Evolutionary conservation across 2,888 invertebrate genomes (phyloP).

Genomic region (Leistus spinibarbis): DNA sequence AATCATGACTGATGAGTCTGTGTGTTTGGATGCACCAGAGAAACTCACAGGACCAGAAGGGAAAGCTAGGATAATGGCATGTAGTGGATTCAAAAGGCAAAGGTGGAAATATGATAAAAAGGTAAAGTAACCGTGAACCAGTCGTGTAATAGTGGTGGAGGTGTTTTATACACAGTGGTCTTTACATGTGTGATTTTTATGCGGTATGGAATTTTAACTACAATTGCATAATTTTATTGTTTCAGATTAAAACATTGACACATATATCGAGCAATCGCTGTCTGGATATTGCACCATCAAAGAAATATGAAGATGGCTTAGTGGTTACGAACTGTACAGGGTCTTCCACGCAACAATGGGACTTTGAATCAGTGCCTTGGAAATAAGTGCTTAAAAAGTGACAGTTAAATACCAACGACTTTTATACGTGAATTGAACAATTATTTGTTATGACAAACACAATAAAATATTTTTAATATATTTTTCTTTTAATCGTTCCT

Average conservation of each 20-base stretch:
- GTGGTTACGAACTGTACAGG: constrained; percentile 66
- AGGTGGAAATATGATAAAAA: constrained; percentile 68
- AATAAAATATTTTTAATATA: not conserved
- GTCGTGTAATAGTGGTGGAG: no score
- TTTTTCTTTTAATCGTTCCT: not conserved
- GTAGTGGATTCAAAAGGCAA: constrained; percentile 70
- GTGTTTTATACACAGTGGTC: no score
- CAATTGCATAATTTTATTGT: constrained; percentile 40
- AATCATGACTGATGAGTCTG: constrained; percentile 86
- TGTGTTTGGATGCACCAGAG: constrained; percentile 79
- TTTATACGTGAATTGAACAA: not conserved
- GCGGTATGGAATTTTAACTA: not conserved
- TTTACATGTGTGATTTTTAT: not conserved
- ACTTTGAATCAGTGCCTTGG: constrained; percentile 72
- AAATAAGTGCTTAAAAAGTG: constrained; percentile 52
- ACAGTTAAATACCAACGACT: not conserved
- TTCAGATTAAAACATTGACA: constrained; percentile 59
- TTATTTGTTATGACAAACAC: not conserved
- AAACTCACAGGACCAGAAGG: constrained; percentile 56
- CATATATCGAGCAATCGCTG: constrained; percentile 65
- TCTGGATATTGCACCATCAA: constrained; percentile 59
- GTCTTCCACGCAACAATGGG: constrained; percentile 70
- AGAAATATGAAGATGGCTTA: constrained; percentile 60
- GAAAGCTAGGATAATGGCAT: constrained; percentile 74
- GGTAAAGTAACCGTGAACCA: constrained; percentile 48